Evolutionary conservation across 2,113 vertebrate species (phyloP).

Genomic region (Tupaia chinensis): DNA sequence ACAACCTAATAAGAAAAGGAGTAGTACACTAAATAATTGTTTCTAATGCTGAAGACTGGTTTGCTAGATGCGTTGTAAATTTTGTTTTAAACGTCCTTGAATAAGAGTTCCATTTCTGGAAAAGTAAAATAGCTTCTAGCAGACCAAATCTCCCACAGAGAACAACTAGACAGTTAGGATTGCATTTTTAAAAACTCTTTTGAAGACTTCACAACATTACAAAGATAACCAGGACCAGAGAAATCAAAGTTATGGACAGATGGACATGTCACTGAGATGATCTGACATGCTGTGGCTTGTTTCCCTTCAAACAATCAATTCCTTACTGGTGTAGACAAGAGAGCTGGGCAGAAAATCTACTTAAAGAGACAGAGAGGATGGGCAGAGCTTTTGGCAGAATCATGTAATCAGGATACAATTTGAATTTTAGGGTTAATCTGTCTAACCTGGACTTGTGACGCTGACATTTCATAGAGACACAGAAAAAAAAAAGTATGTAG

Average conservation of each 20-base stretch:
- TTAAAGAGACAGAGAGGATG: neutral
- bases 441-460: neutral
- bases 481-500: neutral
- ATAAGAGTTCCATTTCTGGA: neutral
- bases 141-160: neutral
- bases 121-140: neutral
- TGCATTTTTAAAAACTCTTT: neutral
- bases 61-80: neutral
- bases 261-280: neutral
- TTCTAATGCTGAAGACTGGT: neutral
- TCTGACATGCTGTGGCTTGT: neutral
- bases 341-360: neutral
- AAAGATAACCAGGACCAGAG: neutral
- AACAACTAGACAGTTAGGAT: neutral
- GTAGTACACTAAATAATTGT: neutral
- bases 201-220: neutral
- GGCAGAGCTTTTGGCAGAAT: neutral
- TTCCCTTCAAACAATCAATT: neutral
- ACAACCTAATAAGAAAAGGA: neutral
- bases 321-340: neutral
- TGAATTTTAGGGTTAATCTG: neutral
- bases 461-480: neutral
- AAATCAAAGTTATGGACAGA: neutral
- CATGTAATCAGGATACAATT: neutral
- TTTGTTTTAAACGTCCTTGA: neutral